These are phyloP conservation scores for Mystacornis crossleyi DNA, from an alignment of 2,113 vertebrate genomes.

Conservation along the genomic window DNA sequence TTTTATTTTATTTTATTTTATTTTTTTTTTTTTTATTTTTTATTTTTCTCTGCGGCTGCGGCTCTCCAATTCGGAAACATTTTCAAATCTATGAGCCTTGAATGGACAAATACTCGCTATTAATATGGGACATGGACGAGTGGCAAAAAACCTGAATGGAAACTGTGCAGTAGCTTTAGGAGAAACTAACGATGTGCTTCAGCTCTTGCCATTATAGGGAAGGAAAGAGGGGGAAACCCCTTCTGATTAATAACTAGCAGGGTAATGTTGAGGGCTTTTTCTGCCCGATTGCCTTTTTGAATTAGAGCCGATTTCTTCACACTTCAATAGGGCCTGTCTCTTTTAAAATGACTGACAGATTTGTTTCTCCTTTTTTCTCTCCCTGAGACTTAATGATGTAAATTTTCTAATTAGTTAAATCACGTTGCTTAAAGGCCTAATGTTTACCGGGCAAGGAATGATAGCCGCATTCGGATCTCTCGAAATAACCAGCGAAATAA, in stretches of 20 bases:
- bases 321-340: slow-evolving; percentile 90
- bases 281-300: slow-evolving; percentile 89
- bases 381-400: slow-evolving; percentile 89
- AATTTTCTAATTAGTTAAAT: slow-evolving; percentile 93
- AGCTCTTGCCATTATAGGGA: slow-evolving; percentile 61
- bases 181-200: slow-evolving; percentile 69
- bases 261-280: slow-evolving; percentile 87
- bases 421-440: slow-evolving; percentile 86
- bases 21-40: too few species aligned
- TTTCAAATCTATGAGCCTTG: slow-evolving; percentile 69
- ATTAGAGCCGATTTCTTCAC: slow-evolving; percentile 91
- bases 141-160: slow-evolving; percentile 76
- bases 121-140: slow-evolving; percentile 74
- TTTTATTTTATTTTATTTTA: too few species aligned
- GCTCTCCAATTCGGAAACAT: slow-evolving; percentile 59
- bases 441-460: slow-evolving; percentile 77
- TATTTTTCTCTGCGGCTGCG: neutral
- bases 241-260: slow-evolving; percentile 88
- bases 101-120: slow-evolving; percentile 71
- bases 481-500: slow-evolving; percentile 76
- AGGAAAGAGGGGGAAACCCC: slow-evolving; percentile 68
- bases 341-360: slow-evolving; percentile 93
- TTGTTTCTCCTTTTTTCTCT: slow-evolving; percentile 76
- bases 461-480: slow-evolving; percentile 70
- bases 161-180: slow-evolving; percentile 58